Evolutionary conservation across 2,797 vertebrate genomes (phyloP).

Genomic region (Chaunax sp.): DNA sequence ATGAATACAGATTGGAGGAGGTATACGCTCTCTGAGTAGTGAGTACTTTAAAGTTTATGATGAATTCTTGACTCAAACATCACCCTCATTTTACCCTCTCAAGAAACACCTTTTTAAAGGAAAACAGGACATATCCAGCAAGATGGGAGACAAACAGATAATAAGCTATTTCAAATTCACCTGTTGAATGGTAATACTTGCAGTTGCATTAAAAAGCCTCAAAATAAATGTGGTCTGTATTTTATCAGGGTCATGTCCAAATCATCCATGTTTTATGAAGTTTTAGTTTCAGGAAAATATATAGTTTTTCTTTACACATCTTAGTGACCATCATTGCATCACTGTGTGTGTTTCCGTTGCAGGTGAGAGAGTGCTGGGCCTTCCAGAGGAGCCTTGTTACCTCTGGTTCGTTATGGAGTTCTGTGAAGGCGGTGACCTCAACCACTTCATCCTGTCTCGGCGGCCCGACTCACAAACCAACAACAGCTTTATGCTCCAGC

Average conservation of each 20-base stretch:
- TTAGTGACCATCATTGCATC: background rate
- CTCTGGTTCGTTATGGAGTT: slow-evolving; percentile 99
- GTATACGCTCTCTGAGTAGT: too few species aligned
- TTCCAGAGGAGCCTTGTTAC: slow-evolving; percentile 93
- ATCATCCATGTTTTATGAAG: too few species aligned
- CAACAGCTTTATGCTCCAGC: slow-evolving; percentile 95
- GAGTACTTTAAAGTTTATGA: too few species aligned
- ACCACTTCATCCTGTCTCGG: slow-evolving; percentile 94
- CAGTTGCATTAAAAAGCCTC: too few species aligned
- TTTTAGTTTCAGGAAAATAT: background rate
- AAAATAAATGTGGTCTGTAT: too few species aligned
- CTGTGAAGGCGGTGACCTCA: slow-evolving; percentile 96
- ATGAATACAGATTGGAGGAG: too few species aligned
- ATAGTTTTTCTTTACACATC: background rate
- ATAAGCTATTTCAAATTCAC: background rate
- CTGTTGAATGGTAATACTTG: too few species aligned
- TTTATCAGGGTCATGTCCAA: too few species aligned
- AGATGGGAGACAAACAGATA: background rate
- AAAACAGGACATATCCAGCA: background rate
- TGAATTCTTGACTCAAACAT: too few species aligned
- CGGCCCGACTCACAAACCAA: slow-evolving; percentile 89
- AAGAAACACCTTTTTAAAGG: too few species aligned
- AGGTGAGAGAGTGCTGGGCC: slow-evolving; percentile 92
- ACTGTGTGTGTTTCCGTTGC: slow-evolving; percentile 30
- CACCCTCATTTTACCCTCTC: too few species aligned